Evolutionary conservation across 2,888 invertebrate genomes (phyloP), one percentile per base, ranked within the genome.

Genomic region (Eupithecia exiguata): DNA sequence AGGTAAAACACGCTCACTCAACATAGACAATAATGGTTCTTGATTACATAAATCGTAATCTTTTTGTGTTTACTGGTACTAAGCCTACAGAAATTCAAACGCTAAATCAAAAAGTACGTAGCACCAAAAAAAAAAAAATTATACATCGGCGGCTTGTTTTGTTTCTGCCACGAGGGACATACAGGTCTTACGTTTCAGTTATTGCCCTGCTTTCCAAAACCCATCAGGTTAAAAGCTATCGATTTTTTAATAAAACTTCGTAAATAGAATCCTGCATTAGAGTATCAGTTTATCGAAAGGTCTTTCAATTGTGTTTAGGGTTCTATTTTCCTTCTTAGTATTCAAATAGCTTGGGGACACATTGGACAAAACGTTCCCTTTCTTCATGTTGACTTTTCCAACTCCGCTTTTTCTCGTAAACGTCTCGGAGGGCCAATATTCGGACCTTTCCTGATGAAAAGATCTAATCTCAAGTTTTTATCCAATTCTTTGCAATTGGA

Each of bases 391-490:
- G 84, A 87, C 84, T 86, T 87, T 85, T 78, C 78, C 84, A 78
- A 87, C 83, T 88, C 83, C 83, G 71, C 81, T 76, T 78, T 86
- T 87, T 83, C 83, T 82, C 81, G 81, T 84, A 87, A 89, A 85
- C 80, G 85, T 85, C 88, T 86, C 87, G 46, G 71, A 83, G 89
- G 89, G 84, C 85, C 88, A 86, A 89, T 90, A 87, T 82, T 90
- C 85, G 89, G 87, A 88, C 89, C 88, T 88, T 89, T 88, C 84
- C 78, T 85, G 84, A 91, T 89, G 88, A 89, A 88, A 88, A 91
- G 91, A 90, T 91, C 87, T 88, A 87, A 91, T 91, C 91, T 90
- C 73, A 83, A 84, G 82, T 88, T 88, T 88, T 88, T 86, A 87
- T 88, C 84, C 88, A 79, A 88, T 87, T 88, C 87, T 87, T 87